Conservation (phyloP, 2,113 vertebrate species). For the Serilophus lunatus region DNA sequence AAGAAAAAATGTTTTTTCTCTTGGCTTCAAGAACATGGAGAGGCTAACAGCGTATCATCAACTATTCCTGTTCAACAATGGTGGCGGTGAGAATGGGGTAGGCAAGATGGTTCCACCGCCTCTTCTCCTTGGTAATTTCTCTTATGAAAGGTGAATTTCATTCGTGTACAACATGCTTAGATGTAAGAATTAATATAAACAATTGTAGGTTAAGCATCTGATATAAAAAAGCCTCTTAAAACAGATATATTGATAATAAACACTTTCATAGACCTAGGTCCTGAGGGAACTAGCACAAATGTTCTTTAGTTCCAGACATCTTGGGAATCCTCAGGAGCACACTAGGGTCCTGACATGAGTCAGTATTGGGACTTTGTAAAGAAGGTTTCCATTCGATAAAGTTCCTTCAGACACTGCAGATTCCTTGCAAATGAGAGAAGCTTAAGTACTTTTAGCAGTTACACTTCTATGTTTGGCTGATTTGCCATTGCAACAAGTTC, state of each 20-base stretch:
- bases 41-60: not conserved
- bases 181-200: not conserved
- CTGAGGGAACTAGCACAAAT: not conserved
- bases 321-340: not conserved
- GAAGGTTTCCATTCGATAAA: not conserved
- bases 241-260: not conserved
- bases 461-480: fast-evolving
- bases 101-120: not conserved
- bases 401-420: not conserved
- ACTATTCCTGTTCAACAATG: not conserved
- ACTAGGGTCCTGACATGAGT: not conserved
- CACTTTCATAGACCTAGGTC: not conserved
- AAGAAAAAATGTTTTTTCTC: not conserved
- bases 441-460: not conserved
- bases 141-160: not conserved
- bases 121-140: not conserved
- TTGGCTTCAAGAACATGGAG: not conserved
- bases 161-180: not conserved
- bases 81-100: not conserved
- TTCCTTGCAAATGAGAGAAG: not conserved
- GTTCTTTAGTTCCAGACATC: not conserved
- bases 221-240: not conserved
- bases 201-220: not conserved
- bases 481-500: not conserved
- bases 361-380: not conserved